Evolutionary conservation across 2,797 vertebrate genomes (phyloP).

Genomic region (Rhynchotus rufescens): DNA sequence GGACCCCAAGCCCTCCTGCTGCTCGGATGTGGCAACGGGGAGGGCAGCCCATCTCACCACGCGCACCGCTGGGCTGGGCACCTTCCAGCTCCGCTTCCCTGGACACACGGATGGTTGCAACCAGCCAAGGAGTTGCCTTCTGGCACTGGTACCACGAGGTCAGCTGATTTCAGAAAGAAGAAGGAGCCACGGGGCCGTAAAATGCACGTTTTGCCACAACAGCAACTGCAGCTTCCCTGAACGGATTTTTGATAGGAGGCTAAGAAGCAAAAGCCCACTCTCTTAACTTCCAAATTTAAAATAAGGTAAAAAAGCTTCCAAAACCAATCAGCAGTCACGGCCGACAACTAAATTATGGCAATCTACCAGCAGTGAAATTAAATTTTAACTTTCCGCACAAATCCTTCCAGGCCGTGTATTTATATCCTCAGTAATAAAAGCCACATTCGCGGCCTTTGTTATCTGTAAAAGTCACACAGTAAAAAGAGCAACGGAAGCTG

Average conservation of each 20-base stretch:
- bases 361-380: slow-evolving; percentile 53
- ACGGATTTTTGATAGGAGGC: slow-evolving; percentile 8
- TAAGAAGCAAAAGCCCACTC: background rate
- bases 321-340: slow-evolving; percentile 1
- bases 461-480: background rate
- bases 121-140: background rate
- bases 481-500: slow-evolving; percentile 42
- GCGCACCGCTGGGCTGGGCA: background rate
- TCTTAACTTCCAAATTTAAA: background rate
- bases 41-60: background rate
- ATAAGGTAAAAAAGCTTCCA: slow-evolving; percentile 1
- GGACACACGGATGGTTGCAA: background rate
- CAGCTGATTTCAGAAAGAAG: background rate
- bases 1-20: background rate
- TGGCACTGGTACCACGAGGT: background rate
- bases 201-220: background rate
- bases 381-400: slow-evolving; percentile 55
- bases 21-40: background rate
- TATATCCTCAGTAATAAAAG: slow-evolving; percentile 61
- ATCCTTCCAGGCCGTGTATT: slow-evolving; percentile 51
- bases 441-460: slow-evolving; percentile 35
- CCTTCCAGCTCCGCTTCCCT: background rate
- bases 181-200: background rate
- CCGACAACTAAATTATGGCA: slow-evolving; percentile 45
- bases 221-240: background rate